Evolutionary conservation across 2,113 vertebrate genomes (phyloP).

Genomic region (Lamprologus tigripictilis): DNA sequence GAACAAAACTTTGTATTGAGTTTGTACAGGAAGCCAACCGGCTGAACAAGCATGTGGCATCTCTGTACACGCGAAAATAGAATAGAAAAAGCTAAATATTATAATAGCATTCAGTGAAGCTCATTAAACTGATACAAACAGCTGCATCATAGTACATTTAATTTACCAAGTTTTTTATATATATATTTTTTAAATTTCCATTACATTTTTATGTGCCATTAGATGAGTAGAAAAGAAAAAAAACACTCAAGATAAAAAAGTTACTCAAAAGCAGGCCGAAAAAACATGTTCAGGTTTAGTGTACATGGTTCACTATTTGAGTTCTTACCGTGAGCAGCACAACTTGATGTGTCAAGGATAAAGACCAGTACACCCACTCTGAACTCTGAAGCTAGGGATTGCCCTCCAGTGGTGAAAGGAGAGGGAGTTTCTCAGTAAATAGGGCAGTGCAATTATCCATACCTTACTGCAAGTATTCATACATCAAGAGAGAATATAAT

Average conservation of each 20-base stretch:
- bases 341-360: background rate
- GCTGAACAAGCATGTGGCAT: background rate
- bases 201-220: background rate
- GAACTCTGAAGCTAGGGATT: conserved; percentile 43
- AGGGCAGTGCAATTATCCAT: background rate
- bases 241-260: background rate
- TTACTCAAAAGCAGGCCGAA: background rate
- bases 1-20: background rate
- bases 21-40: background rate
- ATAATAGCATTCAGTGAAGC: background rate
- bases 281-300: background rate
- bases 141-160: background rate
- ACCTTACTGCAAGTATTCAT: background rate
- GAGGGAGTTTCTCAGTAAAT: background rate
- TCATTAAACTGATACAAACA: background rate
- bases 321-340: background rate
- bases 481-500: background rate
- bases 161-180: background rate
- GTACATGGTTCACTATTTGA: background rate
- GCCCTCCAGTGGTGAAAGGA: conserved; percentile 63
- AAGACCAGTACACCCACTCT: background rate
- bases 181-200: background rate
- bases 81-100: background rate
- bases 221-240: background rate
- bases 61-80: background rate